These are phyloP conservation scores for Euwallacea similis DNA, from an alignment of 1,140 invertebrate genomes.

Conservation along the genomic window DNA sequence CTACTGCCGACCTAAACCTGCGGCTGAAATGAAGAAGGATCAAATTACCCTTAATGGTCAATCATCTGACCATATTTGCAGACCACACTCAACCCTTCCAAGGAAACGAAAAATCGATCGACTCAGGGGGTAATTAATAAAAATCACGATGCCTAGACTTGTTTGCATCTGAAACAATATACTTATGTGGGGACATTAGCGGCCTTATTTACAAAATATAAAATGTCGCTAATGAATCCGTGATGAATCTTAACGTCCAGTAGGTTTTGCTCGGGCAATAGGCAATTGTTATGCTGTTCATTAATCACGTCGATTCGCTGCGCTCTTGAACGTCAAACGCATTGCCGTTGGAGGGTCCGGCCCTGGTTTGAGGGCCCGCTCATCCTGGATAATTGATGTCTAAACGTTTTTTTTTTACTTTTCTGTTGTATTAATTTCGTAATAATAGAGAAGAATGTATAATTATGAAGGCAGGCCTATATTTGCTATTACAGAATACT, in stretches of 20 bases:
- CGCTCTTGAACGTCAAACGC: constrained; percentile 53
- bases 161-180: not conserved
- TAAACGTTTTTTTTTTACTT: constrained; percentile 42
- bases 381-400: constrained; percentile 53
- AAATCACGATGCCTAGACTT: constrained; percentile 35
- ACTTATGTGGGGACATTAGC: not conserved
- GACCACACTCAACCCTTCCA: constrained; percentile 1
- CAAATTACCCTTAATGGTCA: too few relatives aligned
- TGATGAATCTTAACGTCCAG: constrained; percentile 6
- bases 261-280: constrained; percentile 35
- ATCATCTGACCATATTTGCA: not conserved
- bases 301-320: constrained; percentile 52
- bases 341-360: constrained; percentile 50
- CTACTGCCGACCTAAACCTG: too few relatives aligned
- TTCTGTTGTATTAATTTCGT: too few relatives aligned
- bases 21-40: too few relatives aligned
- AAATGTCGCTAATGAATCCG: constrained; percentile 50
- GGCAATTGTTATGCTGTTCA: constrained; percentile 52
- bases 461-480: too few relatives aligned
- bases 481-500: too few relatives aligned
- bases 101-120: not conserved
- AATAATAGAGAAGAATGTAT: too few relatives aligned
- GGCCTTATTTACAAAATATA: constrained; percentile 50
- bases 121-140: constrained; percentile 41
- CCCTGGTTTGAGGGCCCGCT: constrained; percentile 51